A percentile compares a stretch with the other conserved stretches of the same genome.
These are phyloP conservation scores for Lerista edwardsae DNA, from an alignment of 2,797 vertebrate genomes.

Conservation along the genomic window DNA sequence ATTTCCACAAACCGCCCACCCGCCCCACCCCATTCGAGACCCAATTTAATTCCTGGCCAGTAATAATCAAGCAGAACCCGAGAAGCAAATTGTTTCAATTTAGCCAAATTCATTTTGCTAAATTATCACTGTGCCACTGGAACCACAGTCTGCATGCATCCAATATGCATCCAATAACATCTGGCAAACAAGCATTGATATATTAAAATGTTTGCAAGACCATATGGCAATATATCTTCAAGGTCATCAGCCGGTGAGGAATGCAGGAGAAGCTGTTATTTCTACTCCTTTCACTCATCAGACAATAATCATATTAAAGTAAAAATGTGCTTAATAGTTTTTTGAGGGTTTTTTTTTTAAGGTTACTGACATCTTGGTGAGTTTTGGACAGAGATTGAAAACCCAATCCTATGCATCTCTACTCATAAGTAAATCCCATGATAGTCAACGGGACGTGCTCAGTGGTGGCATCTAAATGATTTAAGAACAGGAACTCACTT, in stretches of 20 bases:
- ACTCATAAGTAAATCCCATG: no score
- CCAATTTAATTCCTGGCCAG: conserved; percentile 40
- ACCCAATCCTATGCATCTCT: no score
- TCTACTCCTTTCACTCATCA: conserved; percentile 42
- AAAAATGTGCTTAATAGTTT: conserved; percentile 14
- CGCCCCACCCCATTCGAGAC: not conserved
- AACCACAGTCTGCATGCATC: conserved; percentile 65
- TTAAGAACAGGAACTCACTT: no score
- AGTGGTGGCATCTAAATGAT: no score
- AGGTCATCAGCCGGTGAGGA: conserved; percentile 74
- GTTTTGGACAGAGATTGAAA: not conserved
- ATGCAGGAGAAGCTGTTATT: conserved; percentile 62
- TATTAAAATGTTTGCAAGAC: conserved; percentile 75
- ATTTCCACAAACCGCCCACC: conserved; percentile 18
- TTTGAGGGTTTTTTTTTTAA: not conserved
- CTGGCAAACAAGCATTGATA: conserved; percentile 80
- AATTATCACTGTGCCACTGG: conserved; percentile 66
- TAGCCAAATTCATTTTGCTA: conserved; percentile 73
- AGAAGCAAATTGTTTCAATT: conserved; percentile 63
- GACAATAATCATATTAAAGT: conserved; percentile 2
- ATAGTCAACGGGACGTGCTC: no score
- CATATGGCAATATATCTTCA: conserved; percentile 78
- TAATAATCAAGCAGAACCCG: conserved; percentile 54
- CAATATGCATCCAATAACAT: conserved; percentile 74
- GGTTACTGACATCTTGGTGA: not conserved